Base-by-base conservation (phyloP, 1,140 invertebrate species). In the Chrysopa pallens region DNA sequence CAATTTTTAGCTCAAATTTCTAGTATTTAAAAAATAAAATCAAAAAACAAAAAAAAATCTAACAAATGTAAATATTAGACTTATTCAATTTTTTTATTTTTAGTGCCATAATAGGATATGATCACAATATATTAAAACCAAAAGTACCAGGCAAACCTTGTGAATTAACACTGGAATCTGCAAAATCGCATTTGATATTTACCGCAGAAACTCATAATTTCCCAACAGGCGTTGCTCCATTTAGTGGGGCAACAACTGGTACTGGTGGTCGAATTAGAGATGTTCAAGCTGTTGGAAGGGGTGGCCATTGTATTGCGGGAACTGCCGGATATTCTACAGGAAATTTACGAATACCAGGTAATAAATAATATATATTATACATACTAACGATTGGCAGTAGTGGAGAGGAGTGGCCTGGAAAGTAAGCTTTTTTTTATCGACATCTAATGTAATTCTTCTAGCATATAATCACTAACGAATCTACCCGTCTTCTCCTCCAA, bases 181-280 rank as follows among this genome's bases (percentile, higher is more conserved):
- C 68, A 0, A 67, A 76, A n/a, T 79, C 81, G 6, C 88, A 98
- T 64, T 75, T 97, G n/a, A 92, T 95, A 54, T 97, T 97, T 52
- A 97, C 94, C 6, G 94, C 94, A 0, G 94, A 98, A 67, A 98
- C 94, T 0, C 94, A 98, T 59, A 98, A 98, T 58, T 98, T 98
- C 69, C 94, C 94, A 6, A 98, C 94, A 35, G 93, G 89, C 37
- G 81, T 88, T 37, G 80, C 85, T 6, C 86, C 86, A 0, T 90
- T 91, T 51, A 93, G 90, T 68, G 94, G 94, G 5, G 93, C 94
- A 1, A 92, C 92, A 1, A 96, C 93, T 6, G 93, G 94, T 14
- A 95, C 92, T 28, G 94, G 94, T 4, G 94, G 94, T 1, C 66
- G 94, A 41, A 80, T 98, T 41, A 65, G 94, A 44, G 94, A 98